phyloP scores from a whole-genome alignment of 2,113 vertebrate species.

The Stigmatopora argus region DNA sequence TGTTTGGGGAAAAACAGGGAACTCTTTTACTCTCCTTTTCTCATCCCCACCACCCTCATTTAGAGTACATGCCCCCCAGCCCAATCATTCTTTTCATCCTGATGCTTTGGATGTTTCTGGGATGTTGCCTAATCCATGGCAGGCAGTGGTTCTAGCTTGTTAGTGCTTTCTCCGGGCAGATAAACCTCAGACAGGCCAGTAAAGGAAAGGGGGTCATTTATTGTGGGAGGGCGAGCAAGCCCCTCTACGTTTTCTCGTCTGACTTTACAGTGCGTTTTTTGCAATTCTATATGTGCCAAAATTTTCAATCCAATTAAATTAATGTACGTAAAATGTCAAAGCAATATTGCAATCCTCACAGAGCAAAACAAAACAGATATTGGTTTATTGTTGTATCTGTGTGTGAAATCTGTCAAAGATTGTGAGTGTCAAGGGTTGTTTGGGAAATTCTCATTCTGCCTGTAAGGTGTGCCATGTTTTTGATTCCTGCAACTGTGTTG shows the following conservation, averaged over 20 bases:
- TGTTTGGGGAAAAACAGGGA: conserved; percentile 7
- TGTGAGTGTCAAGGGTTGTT: not conserved
- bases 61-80: conserved; percentile 8
- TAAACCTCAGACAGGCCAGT: conserved; percentile 22
- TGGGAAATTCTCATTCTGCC: not conserved
- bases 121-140: conserved; percentile 44
- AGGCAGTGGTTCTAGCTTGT: conserved; percentile 37
- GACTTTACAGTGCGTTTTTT: not conserved
- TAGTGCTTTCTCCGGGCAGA: conserved; percentile 60
- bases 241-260: not conserved
- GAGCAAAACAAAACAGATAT: not conserved
- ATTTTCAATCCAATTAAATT: too few species aligned
- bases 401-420: not conserved
- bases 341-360: not conserved
- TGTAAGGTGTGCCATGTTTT: not conserved
- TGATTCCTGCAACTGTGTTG: not conserved
- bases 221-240: conserved; percentile 14
- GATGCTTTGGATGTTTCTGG: conserved; percentile 32
- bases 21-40: conserved; percentile 7
- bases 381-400: not conserved
- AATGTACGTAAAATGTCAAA: too few species aligned
- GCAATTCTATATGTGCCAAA: not conserved
- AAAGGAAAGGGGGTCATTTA: conserved; percentile 12
- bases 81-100: conserved; percentile 11
- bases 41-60: not conserved